A percentile compares a stretch with the other conserved stretches of the same genome.
Conservation (phyloP, 1,140 invertebrate species). For the Leucophenga varia region DNA sequence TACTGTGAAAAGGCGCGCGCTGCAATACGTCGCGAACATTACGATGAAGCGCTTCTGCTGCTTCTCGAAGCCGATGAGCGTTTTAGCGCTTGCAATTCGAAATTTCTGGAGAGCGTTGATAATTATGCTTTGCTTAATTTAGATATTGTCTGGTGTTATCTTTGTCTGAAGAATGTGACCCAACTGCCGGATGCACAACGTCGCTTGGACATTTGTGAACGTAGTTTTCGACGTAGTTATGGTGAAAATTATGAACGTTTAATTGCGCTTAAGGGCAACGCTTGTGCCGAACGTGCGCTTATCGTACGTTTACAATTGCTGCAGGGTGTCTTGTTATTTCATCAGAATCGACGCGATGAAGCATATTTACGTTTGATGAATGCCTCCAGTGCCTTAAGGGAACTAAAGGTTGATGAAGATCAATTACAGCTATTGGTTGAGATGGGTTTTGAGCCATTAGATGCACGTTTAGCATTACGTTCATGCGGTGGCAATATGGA, state of each 20-base stretch:
- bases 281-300: conserved; percentile 69
- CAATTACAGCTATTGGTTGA: conserved; percentile 61
- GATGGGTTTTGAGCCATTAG: conserved; percentile 64
- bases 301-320: conserved; percentile 75
- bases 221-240: conserved; percentile 68
- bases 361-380: conserved; percentile 62
- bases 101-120: conserved; percentile 70
- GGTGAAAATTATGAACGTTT: conserved; percentile 70
- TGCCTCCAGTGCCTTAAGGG: conserved; percentile 64
- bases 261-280: conserved; percentile 66
- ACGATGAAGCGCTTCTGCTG: conserved; percentile 68
- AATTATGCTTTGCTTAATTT: conserved; percentile 79
- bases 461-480: conserved; percentile 68
- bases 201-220: conserved; percentile 66
- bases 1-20: conserved; percentile 75
- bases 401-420: conserved; percentile 65
- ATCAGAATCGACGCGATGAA: conserved; percentile 67
- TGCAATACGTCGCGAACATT: conserved; percentile 66
- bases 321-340: conserved; percentile 75
- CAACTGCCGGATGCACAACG: conserved; percentile 72
- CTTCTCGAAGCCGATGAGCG: conserved; percentile 75
- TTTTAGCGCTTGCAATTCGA: conserved; percentile 69
- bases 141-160: conserved; percentile 84
- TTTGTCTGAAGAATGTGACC: conserved; percentile 68
- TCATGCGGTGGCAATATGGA: conserved; percentile 64